Conservation (phyloP, 2,888 invertebrate genomes). For the Stictocephala bisonia region DNA sequence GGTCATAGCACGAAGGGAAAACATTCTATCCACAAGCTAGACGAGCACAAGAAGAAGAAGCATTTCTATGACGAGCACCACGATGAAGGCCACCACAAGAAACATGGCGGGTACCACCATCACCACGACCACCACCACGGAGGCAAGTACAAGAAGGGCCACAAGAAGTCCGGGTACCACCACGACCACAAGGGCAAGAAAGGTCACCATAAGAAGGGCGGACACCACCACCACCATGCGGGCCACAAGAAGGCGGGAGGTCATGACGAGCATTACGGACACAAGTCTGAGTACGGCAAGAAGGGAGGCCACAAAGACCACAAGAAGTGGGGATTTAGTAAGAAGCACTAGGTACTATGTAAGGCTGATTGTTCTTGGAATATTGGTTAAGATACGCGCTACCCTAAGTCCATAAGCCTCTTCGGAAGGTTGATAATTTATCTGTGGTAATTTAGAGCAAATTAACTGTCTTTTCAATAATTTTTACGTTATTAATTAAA, state of each 20-base stretch:
- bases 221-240: conserved; percentile 81
- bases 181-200: conserved; percentile 84
- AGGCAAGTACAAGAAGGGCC: conserved; percentile 83
- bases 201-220: conserved; percentile 83
- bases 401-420: too few relatives aligned
- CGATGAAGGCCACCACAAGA: conserved; percentile 83
- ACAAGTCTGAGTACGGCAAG: conserved; percentile 80
- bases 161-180: conserved; percentile 80
- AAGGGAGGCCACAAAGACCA: conserved; percentile 84
- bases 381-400: too few relatives aligned
- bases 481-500: too few relatives aligned
- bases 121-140: conserved; percentile 86
- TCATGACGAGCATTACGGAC: conserved; percentile 80
- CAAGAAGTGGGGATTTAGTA: conserved; percentile 79
- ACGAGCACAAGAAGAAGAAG: conserved; percentile 88
- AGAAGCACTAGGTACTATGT: conserved; percentile 64
- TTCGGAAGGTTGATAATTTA: too few relatives aligned
- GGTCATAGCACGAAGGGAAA: conserved; percentile 89
- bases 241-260: conserved; percentile 84
- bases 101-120: conserved; percentile 81
- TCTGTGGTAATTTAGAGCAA: too few relatives aligned
- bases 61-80: conserved; percentile 89
- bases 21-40: conserved; percentile 85
- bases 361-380: too few relatives aligned
- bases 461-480: too few relatives aligned